Base-by-base conservation (phyloP, 1,140 invertebrate genomes). In the Phenacoccus solenopsis region DNA sequence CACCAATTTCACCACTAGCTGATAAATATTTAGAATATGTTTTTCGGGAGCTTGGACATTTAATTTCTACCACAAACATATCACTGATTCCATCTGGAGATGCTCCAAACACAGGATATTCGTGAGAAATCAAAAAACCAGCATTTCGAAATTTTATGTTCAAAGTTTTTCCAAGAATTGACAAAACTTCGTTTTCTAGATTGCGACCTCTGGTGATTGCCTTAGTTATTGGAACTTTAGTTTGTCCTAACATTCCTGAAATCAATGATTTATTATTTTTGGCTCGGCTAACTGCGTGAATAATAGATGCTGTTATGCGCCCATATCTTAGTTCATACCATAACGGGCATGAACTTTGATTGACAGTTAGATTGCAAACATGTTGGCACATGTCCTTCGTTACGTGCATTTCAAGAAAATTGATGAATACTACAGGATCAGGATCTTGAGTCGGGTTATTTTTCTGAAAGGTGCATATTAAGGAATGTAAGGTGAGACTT, bases 21-120 rank as follows among this genome's bases (percentile, higher is more conserved):
- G 30, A 32, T 10, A 79, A 72, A 72, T 80, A 81, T 35, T 77
- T 77, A 59, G 76, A 75, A 38, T 80, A 75, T 64, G 77, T 78
- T 70, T 80, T 78, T 38, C 78, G 75, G 12, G 74, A 78, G 67
- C 73, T 74, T 5, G 80, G 80, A 68, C 79, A 78, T 72, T 82
- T 81, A 49, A 82, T 77, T 76, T 82, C 81, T 1, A 81, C 76
- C 25, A 82, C 77, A 70, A 76, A 78, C 71, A 80, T 77, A 69
- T 79, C 74, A 28, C 76, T 77, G 1, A 82, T 74, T 7, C 78
- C 80, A 76, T 82, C 80, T 12, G 81, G 80, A 7, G 80, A 77
- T 16, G 77, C 81, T 59, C 78, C 79, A 70, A 77, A 72, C 16
- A 75, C 72, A n/a, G 76, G 75, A 72, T 73, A 71, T 28, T 71